Evolutionary conservation across 2,113 vertebrate species (phyloP).

Genomic region (Drymodes brunneopygia): DNA sequence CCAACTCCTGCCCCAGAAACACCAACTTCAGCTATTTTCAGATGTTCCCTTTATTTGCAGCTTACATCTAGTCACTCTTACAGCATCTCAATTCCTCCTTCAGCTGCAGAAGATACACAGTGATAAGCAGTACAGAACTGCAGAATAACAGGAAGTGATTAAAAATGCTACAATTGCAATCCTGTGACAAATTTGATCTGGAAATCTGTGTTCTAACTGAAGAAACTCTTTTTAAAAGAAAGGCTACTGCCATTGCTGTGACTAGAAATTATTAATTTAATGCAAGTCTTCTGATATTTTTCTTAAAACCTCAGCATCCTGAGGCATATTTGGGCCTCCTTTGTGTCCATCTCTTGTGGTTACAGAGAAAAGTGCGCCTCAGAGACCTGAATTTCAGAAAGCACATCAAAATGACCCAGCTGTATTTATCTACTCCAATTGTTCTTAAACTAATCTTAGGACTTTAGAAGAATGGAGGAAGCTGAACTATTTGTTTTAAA

Average conservation of each 20-base stretch:
- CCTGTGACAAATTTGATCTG: not conserved
- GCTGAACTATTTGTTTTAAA: not conserved
- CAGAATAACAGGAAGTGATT: conserved; percentile 12
- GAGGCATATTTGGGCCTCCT: not conserved
- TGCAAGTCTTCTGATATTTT: not conserved
- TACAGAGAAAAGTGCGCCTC: not conserved
- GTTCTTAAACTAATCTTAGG: not conserved
- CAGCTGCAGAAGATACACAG: not conserved
- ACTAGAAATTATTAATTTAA: not conserved
- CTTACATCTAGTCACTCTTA: not conserved
- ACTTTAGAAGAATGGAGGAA: not conserved
- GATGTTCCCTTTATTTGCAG: not conserved
- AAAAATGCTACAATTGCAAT: not conserved
- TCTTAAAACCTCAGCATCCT: not conserved
- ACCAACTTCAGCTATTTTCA: not conserved
- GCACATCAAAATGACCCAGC: not conserved
- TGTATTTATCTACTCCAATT: not conserved
- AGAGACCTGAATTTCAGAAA: not conserved
- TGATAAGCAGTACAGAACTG: not conserved
- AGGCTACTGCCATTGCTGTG: not conserved
- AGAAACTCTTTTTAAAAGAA: not conserved
- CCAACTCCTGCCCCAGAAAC: not conserved
- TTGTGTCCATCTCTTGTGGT: not conserved
- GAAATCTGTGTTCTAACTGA: not conserved
- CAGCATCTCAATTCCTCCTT: not conserved